These are phyloP conservation scores for Brachyhypopomus gauderio DNA, from an alignment of 2,113 vertebrate genomes.

Conservation along the genomic window DNA sequence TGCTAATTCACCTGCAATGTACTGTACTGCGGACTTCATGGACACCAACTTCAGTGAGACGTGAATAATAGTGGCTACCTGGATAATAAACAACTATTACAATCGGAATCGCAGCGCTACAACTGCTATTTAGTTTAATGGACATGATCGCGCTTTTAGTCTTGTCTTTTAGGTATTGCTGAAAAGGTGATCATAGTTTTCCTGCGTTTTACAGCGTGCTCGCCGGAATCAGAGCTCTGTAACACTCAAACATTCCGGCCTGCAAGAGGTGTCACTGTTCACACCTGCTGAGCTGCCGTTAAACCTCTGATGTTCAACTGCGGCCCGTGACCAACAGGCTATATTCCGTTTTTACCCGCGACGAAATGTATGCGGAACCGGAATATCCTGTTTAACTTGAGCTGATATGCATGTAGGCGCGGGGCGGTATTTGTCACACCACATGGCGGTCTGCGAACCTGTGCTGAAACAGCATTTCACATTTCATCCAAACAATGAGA, in stretches of 20 bases:
- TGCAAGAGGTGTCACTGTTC: not conserved
- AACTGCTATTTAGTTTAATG: not conserved
- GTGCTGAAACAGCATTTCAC: not conserved
- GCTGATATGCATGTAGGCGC: not conserved
- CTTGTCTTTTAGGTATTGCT: not conserved
- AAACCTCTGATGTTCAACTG: not conserved
- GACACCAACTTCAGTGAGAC: too few relatives aligned
- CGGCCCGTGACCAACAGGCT: not conserved
- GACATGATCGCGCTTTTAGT: not conserved
- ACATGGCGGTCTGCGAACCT: not conserved
- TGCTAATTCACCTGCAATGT: not conserved
- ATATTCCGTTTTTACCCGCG: not conserved
- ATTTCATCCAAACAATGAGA: not conserved
- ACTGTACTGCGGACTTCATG: too few relatives aligned
- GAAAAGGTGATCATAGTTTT: not conserved
- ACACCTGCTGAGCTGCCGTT: not conserved
- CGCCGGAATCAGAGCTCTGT: not conserved
- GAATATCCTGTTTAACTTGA: conserved; percentile 23
- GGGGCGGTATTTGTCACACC: not conserved
- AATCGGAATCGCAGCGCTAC: not conserved
- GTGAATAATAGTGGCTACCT: too few relatives aligned
- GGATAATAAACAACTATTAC: too few relatives aligned
- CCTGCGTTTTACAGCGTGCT: not conserved
- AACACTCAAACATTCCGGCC: not conserved
- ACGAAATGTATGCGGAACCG: not conserved